Conservation (phyloP, 2,113 vertebrate species). For the Stercorarius parasiticus region DNA sequence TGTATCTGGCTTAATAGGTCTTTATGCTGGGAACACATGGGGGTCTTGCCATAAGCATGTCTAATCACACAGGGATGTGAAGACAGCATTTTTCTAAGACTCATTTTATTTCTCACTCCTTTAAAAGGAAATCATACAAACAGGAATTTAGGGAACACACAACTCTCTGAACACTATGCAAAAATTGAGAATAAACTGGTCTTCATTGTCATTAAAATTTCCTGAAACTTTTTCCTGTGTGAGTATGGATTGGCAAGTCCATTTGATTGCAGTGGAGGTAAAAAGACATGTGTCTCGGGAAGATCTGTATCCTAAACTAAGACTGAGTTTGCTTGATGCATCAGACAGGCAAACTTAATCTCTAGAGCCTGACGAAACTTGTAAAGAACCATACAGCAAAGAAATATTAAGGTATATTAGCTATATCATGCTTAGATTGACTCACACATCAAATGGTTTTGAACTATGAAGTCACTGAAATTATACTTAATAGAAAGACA, state of each 20-base stretch:
- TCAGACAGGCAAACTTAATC: neutral
- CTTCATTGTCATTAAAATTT: neutral
- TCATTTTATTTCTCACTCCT: neutral
- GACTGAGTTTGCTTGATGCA: neutral
- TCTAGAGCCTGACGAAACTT: neutral
- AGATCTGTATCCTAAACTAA: neutral
- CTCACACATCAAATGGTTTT: neutral
- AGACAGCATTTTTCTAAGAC: neutral
- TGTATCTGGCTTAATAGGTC: neutral
- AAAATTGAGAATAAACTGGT: neutral
- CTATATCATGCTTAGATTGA: neutral
- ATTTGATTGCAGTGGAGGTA: neutral
- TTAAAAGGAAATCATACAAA: neutral
- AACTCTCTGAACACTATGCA: neutral
- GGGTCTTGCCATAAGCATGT: neutral
- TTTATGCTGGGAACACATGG: neutral
- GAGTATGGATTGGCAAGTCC: neutral
- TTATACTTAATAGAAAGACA: neutral
- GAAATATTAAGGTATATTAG: neutral
- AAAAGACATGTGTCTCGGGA: neutral
- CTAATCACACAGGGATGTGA: neutral
- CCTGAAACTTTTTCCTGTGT: neutral
- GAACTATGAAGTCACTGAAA: neutral
- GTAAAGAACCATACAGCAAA: neutral
- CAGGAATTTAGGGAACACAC: neutral